These are phyloP conservation scores for Corydoras sp. DNA, from an alignment of 2,113 vertebrate genomes.

Conservation along the genomic window DNA sequence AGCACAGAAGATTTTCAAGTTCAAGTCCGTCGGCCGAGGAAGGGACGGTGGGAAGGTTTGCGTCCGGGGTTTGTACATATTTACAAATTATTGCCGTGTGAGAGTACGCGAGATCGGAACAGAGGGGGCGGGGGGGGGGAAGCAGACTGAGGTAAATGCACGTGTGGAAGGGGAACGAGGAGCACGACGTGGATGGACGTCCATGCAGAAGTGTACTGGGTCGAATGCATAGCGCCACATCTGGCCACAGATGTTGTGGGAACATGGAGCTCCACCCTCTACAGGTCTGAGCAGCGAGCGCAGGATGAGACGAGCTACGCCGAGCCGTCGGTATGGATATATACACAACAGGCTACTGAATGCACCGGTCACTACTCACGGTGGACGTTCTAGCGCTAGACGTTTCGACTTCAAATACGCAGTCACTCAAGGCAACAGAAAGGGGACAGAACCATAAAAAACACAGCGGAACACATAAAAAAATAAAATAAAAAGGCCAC, in stretches of 20 bases:
- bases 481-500: constrained; percentile 35
- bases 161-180: not conserved
- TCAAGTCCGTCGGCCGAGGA: constrained; percentile 41
- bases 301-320: not conserved
- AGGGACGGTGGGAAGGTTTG: constrained; percentile 30
- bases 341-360: constrained; percentile 20
- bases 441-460: not conserved
- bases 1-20: constrained; percentile 20
- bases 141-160: constrained; percentile 19
- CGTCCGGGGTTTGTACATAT: constrained; percentile 78
- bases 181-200: too few relatives aligned
- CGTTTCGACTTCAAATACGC: constrained; percentile 6
- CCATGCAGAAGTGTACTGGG: not conserved
- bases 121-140: too few relatives aligned
- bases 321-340: constrained; percentile 4
- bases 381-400: constrained; percentile 40
- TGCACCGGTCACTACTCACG: constrained; percentile 1
- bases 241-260: not conserved
- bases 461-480: not conserved
- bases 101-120: constrained; percentile 71
- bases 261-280: not conserved
- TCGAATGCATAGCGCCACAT: constrained; percentile 38
- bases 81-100: constrained; percentile 90
- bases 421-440: constrained; percentile 27
- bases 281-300: constrained; percentile 15